A percentile compares a stretch with the other conserved stretches of the same genome.
Evolutionary conservation across 1,140 invertebrate genomes (phyloP).

Genomic region (Apis cerana): DNA sequence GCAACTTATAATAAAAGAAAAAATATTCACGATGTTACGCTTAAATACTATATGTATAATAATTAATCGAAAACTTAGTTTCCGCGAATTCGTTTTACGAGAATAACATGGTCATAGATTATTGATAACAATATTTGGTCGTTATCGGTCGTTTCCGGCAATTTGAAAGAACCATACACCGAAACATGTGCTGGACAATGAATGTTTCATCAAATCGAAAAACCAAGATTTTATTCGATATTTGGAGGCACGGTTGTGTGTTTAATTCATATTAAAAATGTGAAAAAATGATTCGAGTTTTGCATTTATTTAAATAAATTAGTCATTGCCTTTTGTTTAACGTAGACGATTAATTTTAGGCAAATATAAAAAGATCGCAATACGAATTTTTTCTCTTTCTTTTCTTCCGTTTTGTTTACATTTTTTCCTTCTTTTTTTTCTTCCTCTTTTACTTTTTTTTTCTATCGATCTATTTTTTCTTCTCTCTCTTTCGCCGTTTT

Average conservation of each 20-base stretch:
- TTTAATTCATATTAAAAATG: slow-evolving; percentile 63
- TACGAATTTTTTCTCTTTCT: slow-evolving; percentile 51
- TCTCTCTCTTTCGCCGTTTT: not conserved
- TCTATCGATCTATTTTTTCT: not conserved
- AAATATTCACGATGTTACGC: not conserved
- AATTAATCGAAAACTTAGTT: slow-evolving; percentile 31
- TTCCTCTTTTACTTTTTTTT: not conserved
- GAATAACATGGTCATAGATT: slow-evolving; percentile 44
- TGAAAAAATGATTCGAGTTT: slow-evolving; percentile 74
- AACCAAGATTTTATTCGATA: not conserved
- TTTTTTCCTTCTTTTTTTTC: slow-evolving; percentile 19
- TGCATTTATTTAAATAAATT: slow-evolving; percentile 74
- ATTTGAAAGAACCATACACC: slow-evolving; percentile 62
- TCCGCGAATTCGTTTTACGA: slow-evolving; percentile 27
- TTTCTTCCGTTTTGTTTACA: not conserved
- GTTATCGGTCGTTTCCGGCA: slow-evolving; percentile 78
- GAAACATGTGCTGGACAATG: slow-evolving; percentile 14
- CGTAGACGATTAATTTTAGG: slow-evolving; percentile 73
- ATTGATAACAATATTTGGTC: slow-evolving; percentile 65
- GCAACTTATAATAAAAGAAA: slow-evolving; percentile 57
- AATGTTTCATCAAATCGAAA: not conserved
- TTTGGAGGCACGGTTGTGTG: slow-evolving; percentile 5
- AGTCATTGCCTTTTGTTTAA: slow-evolving; percentile 72
- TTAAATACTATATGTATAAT: not conserved
- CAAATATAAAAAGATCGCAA: slow-evolving; percentile 72